These are phyloP conservation scores for Oceanodroma tethys DNA, from an alignment of 2,113 vertebrate species.

Conservation along the genomic window DNA sequence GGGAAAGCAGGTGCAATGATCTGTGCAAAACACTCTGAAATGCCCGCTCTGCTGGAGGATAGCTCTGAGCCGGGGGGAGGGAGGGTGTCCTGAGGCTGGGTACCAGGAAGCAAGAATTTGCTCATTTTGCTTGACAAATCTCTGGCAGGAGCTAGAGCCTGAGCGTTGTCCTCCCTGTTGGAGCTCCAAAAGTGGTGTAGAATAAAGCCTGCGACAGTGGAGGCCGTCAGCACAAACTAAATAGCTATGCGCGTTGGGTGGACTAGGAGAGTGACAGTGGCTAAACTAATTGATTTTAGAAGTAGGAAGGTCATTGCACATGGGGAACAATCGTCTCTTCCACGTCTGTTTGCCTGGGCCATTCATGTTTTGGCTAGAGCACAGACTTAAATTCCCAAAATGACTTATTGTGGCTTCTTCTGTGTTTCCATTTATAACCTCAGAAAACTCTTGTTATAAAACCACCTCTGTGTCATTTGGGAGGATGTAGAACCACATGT, in stretches of 20 bases:
- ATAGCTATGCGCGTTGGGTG: background rate
- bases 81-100: background rate
- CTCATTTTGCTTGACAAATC: background rate
- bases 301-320: background rate
- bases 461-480: background rate
- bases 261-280: background rate
- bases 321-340: background rate
- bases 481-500: background rate
- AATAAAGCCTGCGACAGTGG: fast-evolving
- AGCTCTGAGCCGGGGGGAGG: too few species aligned
- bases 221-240: fast-evolving
- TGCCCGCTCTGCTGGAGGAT: background rate
- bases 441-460: background rate
- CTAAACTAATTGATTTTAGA: background rate
- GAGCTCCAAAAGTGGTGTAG: background rate
- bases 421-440: background rate
- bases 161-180: background rate
- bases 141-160: background rate
- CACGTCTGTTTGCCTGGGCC: background rate
- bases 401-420: background rate
- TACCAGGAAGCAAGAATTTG: background rate
- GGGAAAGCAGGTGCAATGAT: background rate
- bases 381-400: background rate
- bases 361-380: background rate
- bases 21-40: background rate